A percentile compares a stretch with the other conserved stretches of the same genome.
phyloP scores from a whole-genome alignment of 2,797 vertebrate genomes.

The Sebastiscus albofasciatus region DNA sequence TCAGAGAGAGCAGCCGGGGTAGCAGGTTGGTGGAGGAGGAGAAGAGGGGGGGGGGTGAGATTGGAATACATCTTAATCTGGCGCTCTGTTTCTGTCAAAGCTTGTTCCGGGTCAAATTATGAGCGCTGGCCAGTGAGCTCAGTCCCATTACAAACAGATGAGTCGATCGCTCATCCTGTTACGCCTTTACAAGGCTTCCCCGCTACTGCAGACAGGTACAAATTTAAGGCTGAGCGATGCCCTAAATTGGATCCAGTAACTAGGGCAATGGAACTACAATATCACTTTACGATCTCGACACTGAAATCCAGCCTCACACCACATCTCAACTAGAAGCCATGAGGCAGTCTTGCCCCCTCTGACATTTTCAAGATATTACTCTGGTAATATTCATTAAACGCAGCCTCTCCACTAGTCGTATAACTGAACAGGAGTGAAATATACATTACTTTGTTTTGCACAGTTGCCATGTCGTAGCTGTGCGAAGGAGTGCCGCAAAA shows the following conservation, averaged over 20 bases:
- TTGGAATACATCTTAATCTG: constrained; percentile 82
- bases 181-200: constrained; percentile 64
- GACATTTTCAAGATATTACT: constrained; percentile 59
- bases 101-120: constrained; percentile 84
- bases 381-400: constrained; percentile 54
- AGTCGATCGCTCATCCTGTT: constrained; percentile 81
- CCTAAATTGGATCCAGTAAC: constrained; percentile 78
- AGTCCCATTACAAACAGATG: constrained; percentile 80
- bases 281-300: constrained; percentile 67
- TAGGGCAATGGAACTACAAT: constrained; percentile 75
- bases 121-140: constrained; percentile 75
- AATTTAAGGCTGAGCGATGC: constrained; percentile 79
- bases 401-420: not conserved
- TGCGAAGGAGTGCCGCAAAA: constrained; percentile 27
- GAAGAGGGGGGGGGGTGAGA: constrained; percentile 51
- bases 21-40: constrained; percentile 44
- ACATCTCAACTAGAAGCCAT: constrained; percentile 51
- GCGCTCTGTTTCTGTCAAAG: constrained; percentile 82
- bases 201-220: constrained; percentile 71
- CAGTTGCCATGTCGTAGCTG: constrained; percentile 17
- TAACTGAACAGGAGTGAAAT: constrained; percentile 19
- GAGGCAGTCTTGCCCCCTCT: constrained; percentile 13
- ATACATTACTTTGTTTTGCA: constrained; percentile 47
- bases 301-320: constrained; percentile 50
- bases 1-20: constrained; percentile 28